These are phyloP conservation scores for Thamnophis sirtalis DNA, from an alignment of 2,113 vertebrate species.

Conservation along the genomic window DNA sequence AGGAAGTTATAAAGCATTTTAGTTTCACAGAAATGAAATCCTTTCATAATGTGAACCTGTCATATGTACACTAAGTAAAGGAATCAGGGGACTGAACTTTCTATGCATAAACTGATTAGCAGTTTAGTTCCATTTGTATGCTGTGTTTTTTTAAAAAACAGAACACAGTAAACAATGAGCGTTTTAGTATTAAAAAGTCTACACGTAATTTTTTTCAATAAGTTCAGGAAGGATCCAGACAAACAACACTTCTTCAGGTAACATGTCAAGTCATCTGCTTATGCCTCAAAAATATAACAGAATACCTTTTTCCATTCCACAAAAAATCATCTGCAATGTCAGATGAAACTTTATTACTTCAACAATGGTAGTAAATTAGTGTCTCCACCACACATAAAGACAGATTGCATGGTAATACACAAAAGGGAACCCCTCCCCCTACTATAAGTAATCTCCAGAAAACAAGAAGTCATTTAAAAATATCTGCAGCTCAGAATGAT, in stretches of 20 bases:
- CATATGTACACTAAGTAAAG: constrained; percentile 1
- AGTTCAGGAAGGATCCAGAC: neutral
- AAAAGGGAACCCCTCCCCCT: neutral
- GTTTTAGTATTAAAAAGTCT: neutral
- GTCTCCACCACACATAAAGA: neutral
- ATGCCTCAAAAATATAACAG: neutral
- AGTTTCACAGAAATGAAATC: neutral
- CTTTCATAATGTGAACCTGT: neutral
- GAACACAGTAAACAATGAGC: neutral
- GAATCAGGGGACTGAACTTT: neutral
- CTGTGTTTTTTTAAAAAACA: neutral
- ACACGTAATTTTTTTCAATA: neutral
- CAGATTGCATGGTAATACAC: neutral
- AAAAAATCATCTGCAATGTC: neutral
- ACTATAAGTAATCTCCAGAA: neutral
- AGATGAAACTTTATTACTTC: neutral
- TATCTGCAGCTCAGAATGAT: neutral
- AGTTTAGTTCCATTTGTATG: neutral
- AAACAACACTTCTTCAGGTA: neutral
- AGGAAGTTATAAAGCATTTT: neutral
- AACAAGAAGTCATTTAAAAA: neutral
- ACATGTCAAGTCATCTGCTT: neutral
- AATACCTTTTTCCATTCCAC: neutral
- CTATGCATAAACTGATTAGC: neutral
- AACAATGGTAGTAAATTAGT: neutral